phyloP scores from a whole-genome alignment of 2,797 vertebrate species.

The Manis crassicaudata region DNA sequence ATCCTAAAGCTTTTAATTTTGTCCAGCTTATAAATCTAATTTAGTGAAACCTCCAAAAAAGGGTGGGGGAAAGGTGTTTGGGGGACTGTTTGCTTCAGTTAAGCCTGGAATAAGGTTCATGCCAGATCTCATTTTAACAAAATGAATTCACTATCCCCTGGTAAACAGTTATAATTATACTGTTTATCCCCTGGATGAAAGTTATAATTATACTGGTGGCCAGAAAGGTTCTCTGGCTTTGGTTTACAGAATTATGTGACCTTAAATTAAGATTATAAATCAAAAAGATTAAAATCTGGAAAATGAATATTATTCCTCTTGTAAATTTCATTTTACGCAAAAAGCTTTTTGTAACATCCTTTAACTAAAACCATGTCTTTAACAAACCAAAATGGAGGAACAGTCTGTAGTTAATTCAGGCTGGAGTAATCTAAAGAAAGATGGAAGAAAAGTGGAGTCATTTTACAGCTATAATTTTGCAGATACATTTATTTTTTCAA shows the following conservation, averaged over 20 bases:
- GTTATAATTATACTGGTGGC: conserved; percentile 11
- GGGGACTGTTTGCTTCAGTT: conserved; percentile 13
- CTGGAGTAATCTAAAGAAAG: conserved; percentile 26
- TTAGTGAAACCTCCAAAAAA: conserved; percentile 34
- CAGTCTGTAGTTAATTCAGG: background rate
- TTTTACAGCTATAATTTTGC: background rate
- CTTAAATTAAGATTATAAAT: conserved; percentile 37
- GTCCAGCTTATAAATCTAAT: conserved; percentile 56
- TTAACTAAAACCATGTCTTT: conserved; percentile 13
- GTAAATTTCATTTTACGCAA: conserved; percentile 37
- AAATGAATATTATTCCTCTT: conserved; percentile 18
- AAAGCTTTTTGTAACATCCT: conserved; percentile 40
- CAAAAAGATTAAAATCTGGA: conserved; percentile 61
- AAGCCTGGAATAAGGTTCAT: conserved; percentile 38
- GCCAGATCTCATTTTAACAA: conserved; percentile 60
- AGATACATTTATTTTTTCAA: background rate
- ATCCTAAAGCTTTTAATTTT: conserved; percentile 57
- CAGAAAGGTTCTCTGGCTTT: conserved; percentile 23
- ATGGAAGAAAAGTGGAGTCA: background rate
- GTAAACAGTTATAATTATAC: conserved; percentile 54
- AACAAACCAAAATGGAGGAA: background rate
- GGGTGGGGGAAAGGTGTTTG: too few relatives aligned
- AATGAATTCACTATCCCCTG: conserved; percentile 31
- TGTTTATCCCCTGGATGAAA: background rate
- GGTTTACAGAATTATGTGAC: conserved; percentile 28